Percentiles rank a stretch among this genome's conserved stretches.
Evolutionary conservation across 2,113 vertebrate species (phyloP).

Genomic region (Mirza zaza): DNA sequence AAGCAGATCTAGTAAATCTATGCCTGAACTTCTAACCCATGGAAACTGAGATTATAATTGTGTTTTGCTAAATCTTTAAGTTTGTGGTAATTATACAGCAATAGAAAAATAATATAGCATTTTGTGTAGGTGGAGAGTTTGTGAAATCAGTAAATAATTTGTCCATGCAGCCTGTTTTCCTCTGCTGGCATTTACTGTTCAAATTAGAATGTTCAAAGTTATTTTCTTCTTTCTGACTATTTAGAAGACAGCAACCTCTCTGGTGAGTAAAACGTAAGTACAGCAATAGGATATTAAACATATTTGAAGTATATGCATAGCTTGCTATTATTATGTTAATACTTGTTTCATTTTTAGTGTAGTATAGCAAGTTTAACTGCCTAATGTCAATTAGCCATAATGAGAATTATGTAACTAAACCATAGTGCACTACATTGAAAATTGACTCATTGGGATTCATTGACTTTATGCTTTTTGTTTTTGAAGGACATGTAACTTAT

Average conservation of each 20-base stretch:
- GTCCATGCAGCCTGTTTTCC: background rate
- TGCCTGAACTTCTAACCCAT: background rate
- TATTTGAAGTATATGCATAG: conserved; percentile 23
- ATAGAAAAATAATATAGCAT: background rate
- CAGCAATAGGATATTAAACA: conserved; percentile 36
- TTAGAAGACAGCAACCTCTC: background rate
- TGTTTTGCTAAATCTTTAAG: background rate
- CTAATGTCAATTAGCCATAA: conserved; percentile 63
- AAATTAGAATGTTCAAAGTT: background rate
- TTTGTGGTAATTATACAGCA: too few species aligned
- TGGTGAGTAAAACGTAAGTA: conserved; percentile 17
- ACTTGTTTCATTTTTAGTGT: conserved; percentile 46
- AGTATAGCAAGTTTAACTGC: conserved; percentile 7
- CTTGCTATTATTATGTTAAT: background rate
- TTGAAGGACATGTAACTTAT: conserved; percentile 39
- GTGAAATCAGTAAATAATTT: background rate
- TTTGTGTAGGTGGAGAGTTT: background rate
- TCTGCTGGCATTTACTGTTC: background rate
- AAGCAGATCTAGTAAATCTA: background rate
- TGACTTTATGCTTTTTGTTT: background rate
- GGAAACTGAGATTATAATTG: background rate
- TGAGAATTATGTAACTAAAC: conserved; percentile 11
- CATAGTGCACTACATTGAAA: background rate
- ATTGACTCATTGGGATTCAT: conserved; percentile 42
- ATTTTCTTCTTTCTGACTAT: background rate